Evolutionary conservation across 2,113 vertebrate species (phyloP), one percentile per base, ranked within the genome.

Genomic region (Amphiprion percula): DNA sequence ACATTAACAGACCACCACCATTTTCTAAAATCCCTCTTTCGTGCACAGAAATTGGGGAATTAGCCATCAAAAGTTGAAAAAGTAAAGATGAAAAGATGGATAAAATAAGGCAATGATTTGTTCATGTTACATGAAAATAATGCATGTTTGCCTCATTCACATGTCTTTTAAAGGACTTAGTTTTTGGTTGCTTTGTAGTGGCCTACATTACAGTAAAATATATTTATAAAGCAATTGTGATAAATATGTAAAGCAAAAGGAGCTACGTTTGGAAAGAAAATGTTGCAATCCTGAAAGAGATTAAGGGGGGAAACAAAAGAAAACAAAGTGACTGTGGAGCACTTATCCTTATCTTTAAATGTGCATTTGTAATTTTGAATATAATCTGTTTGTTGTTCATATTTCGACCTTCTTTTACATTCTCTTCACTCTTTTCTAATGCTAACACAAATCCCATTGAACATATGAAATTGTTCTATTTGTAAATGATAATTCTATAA

Each of bases 401-500:
- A 30, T 39, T 6, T 0, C 23, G 5, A 3, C 0, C n/a, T 53
- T 50, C 10, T 37, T 66, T 58, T 33, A 14, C 2, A 71, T 53
- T 33, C 41, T 41, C 1, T 4, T n/a, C 19, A 47, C 5, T 52
- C 2, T 23, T 37, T 82, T 72, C 56, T 79, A 24, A 68, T 37
- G 73, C 41, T 68, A 73, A 89, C 64, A 78, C 77, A 77, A 80
- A 5, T 16, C 54, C 55, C 69, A 59, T 80, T 90, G 69, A 69
- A 91, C 86, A 92, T 88, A 87, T 90, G 81, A 90, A 87, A 82
- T 75, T 76, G 85, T 87, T 85, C 70, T 21, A 49, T 86, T 86
- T 88, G 84, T 72, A 87, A 89, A 90, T 69, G 68, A 88, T 90
- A 81, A 84, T 80, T 76, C 73, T 63, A 87, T 89, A 87, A 94